Percentiles rank a stretch among this genome's conserved stretches.
Conservation (phyloP, 2,888 invertebrate genomes). For the Orthosia cruda region DNA sequence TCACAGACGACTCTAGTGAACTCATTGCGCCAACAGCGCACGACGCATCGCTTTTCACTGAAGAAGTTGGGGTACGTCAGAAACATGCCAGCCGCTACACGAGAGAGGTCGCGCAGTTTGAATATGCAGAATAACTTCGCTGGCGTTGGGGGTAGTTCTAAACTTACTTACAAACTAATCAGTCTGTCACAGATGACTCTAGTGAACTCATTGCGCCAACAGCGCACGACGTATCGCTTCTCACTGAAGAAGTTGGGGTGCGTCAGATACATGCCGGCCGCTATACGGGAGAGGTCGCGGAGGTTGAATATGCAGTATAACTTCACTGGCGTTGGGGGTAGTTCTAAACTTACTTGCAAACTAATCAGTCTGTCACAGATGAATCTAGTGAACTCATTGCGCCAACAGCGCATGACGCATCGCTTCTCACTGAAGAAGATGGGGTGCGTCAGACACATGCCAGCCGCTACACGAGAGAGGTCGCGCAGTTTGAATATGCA, state of each 20-base stretch:
- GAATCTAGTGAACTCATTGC: slow-evolving; percentile 97
- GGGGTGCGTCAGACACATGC: too few relatives aligned
- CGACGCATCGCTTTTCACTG: slow-evolving; percentile 93
- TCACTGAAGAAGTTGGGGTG: slow-evolving; percentile 94
- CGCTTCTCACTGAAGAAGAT: slow-evolving; percentile 93
- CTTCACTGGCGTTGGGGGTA: slow-evolving; percentile 97
- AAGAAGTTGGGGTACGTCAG: too few relatives aligned
- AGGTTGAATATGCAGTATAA: slow-evolving; percentile 99
- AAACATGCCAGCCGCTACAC: too few relatives aligned
- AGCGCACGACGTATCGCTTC: slow-evolving; percentile 94
- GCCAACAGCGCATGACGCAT: slow-evolving; percentile 97
- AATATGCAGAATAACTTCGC: slow-evolving; percentile 99
- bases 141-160: too few relatives aligned
- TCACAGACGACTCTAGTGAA: slow-evolving; percentile 97
- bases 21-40: slow-evolving; percentile 98
- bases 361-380: slow-evolving; percentile 97
- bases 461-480: slow-evolving; percentile 92
- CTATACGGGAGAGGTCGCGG: slow-evolving; percentile 92
- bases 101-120: slow-evolving; percentile 95
- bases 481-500: slow-evolving; percentile 98
- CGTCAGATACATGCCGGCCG: slow-evolving; percentile 94
- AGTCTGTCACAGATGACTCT: slow-evolving; percentile 97
- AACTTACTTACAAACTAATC: slow-evolving; percentile 91
- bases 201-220: slow-evolving; percentile 98
- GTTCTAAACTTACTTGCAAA: slow-evolving; percentile 89